Base-by-base conservation (phyloP, 2,797 vertebrate genomes). In the Crypturellus tataupa region DNA sequence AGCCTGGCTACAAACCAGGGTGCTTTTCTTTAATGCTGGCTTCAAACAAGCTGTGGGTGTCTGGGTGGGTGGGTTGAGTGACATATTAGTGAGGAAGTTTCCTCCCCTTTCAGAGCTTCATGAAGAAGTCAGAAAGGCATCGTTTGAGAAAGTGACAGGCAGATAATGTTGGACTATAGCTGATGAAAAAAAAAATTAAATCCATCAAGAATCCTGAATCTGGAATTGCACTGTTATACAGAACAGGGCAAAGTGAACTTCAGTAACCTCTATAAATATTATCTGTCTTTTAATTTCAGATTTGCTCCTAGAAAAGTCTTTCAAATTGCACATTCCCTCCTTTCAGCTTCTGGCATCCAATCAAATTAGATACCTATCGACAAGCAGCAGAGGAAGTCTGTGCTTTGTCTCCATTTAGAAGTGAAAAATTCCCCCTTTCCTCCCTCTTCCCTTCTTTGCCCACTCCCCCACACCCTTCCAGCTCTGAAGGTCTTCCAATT, bases 31-130 rank as follows among this genome's bases (percentile, higher is more conserved):
- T 93, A 72, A 24, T 76, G 59, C 93, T 85, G 92, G 85, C 87
- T 97, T 97, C 90, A 84, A 94, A 94, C 27, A 76, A 95, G 78
- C 90, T 85, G 97, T 97, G 92, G 97, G 97, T 97, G 97, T 97
- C 94, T 97, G 95, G 97, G 98, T 98, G 97, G 97, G 98, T 96
- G 97, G 96, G 88, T 88, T 97, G 98, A 98, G 76, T 97, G 98
- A 97, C 97, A 98, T 69, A 92, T 96, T 96, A 97, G 96, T 95
- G 91, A 96, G 93, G 95, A 97, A 96, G 85, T 93, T 91, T 95
- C 97, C 97, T 97, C 96, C 95, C 93, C 91, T 96, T 69, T 93
- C 58, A 96, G 87, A 97, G 91, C 87, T 91, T 93, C 91, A 89
- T n/a, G 39, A 75, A 96, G 89, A 94, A 98, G 96, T 97, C 96